Percentiles rank a stretch among this genome's conserved stretches.
Evolutionary conservation across 2,797 vertebrate genomes (phyloP).

Genomic region (Chaetodon trifasciatus): DNA sequence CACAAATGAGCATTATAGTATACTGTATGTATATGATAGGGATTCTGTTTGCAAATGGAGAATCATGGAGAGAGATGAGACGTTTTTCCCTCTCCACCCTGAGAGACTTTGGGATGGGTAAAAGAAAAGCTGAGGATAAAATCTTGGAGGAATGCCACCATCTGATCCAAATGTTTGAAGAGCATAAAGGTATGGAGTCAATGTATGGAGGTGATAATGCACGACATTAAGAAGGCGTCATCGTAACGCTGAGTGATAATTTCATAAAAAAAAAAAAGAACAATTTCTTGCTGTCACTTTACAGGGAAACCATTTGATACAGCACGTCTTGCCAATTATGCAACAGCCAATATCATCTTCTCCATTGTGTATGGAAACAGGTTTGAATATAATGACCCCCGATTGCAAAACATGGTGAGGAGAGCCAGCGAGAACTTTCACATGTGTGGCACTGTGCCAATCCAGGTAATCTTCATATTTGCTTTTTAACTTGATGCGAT

Average conservation of each 20-base stretch:
- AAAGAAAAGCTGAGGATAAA: slow-evolving; percentile 76
- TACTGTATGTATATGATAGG: slow-evolving; percentile 60
- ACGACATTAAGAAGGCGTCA: background rate
- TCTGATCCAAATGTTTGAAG: slow-evolving; percentile 73
- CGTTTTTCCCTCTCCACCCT: slow-evolving; percentile 80
- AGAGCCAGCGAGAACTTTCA: slow-evolving; percentile 55
- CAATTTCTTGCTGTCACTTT: background rate
- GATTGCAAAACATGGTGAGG: slow-evolving; percentile 67
- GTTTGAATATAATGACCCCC: slow-evolving; percentile 80
- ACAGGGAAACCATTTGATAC: slow-evolving; percentile 70
- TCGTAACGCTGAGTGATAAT: background rate
- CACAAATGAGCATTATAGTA: background rate
- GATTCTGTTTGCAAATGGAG: slow-evolving; percentile 83
- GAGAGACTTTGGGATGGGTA: slow-evolving; percentile 85
- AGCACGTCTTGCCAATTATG: slow-evolving; percentile 51
- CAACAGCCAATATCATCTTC: slow-evolving; percentile 82
- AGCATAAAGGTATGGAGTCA: slow-evolving; percentile 70
- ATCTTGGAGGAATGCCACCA: slow-evolving; percentile 81
- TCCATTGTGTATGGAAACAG: slow-evolving; percentile 80
- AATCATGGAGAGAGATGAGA: slow-evolving; percentile 84
- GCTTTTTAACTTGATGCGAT: background rate
- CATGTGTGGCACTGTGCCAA: slow-evolving; percentile 35
- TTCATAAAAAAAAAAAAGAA: no score
- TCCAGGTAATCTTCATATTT: slow-evolving; percentile 60
- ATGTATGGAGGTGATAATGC: background rate